These are phyloP conservation scores for Pseudococcus jackbeardsleyi DNA, from an alignment of 2,888 invertebrate genomes.

Conservation along the genomic window DNA sequence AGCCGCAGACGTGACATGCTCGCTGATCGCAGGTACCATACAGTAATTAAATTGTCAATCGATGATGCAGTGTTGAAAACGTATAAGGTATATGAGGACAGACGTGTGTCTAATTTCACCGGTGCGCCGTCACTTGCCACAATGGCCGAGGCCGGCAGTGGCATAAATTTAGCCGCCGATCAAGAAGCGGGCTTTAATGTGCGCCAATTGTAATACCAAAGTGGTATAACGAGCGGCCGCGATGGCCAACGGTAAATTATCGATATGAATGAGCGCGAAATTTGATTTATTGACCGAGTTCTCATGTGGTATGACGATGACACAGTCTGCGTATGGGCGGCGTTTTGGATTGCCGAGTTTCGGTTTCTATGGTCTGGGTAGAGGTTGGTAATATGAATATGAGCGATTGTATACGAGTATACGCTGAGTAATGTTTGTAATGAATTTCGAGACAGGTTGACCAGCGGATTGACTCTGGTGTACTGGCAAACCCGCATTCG, in stretches of 20 bases:
- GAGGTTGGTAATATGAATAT: too few relatives aligned
- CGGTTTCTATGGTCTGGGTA: too few relatives aligned
- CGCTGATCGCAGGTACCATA: not conserved
- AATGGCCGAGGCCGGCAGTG: not conserved
- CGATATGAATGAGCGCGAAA: conserved; percentile 21
- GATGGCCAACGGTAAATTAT: conserved; percentile 37
- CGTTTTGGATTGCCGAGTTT: not conserved
- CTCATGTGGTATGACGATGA: not conserved
- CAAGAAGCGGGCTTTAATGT: not conserved
- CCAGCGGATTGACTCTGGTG: too few relatives aligned
- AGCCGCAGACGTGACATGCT: not conserved
- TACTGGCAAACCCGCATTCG: too few relatives aligned
- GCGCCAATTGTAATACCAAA: not conserved
- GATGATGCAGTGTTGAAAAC: not conserved
- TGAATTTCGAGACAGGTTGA: too few relatives aligned
- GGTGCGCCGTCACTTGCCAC: too few relatives aligned
- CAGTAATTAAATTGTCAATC: conserved; percentile 56
- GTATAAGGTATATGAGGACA: conserved; percentile 23
- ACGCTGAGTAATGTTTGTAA: too few relatives aligned
- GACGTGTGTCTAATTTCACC: conserved; percentile 52
- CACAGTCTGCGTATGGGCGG: not conserved
- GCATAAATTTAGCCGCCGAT: conserved; percentile 50
- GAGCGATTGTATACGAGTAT: too few relatives aligned
- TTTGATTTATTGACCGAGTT: conserved; percentile 56
- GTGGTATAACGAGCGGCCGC: not conserved